Evolutionary conservation across 2,888 invertebrate species (phyloP), one percentile per base, ranked within the genome.

Genomic region (Punctoribates punctum): DNA sequence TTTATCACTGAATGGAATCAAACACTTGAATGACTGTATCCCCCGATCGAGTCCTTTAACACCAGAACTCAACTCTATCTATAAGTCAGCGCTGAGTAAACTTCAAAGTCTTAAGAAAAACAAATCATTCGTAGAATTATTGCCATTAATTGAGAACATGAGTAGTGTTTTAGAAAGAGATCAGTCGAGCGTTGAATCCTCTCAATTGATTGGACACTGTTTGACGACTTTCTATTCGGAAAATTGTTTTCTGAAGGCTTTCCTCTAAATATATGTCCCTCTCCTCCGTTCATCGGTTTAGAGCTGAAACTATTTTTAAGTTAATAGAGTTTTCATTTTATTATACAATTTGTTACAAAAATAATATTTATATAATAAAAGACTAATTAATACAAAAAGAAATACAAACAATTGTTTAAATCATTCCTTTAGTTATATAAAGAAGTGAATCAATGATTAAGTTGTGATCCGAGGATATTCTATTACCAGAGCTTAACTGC

Each of bases 181-280:
- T 27, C 25, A 54, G 27, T 34, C 67, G 20, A 29, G 42, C 17
- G 13, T 73, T 25, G 60, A 73, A 60, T 60, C 73, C n/a, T 60
- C 60, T 34, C 51, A 23, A 27, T 15, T 60, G 29, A 38, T 76
- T 13, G 60, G 46, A 25, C 38, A 51, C 15, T 76, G 76, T 73
- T 38, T 76, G n/a, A 25, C 57, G 11, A 65, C 76, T 27, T 73
- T 60, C 60, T 73, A 73, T 46, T 76, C 76, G 1, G 73, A 73
- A 25, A 42, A 62, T 23, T 25, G 46, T 42, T 65, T 23, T 65
- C 38, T 67, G 6, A 67, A 1, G 2, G 13, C 20, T 67, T 67
- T 51, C 20, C n/a, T 51, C 11, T 57, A 11, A 57, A 5, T 57
- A 9, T 25, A 25, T 23, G 1, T 27, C 23, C 27, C 27, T 27